phyloP scores from a whole-genome alignment of 2,797 vertebrate genomes.

The Prunella strophiata region DNA sequence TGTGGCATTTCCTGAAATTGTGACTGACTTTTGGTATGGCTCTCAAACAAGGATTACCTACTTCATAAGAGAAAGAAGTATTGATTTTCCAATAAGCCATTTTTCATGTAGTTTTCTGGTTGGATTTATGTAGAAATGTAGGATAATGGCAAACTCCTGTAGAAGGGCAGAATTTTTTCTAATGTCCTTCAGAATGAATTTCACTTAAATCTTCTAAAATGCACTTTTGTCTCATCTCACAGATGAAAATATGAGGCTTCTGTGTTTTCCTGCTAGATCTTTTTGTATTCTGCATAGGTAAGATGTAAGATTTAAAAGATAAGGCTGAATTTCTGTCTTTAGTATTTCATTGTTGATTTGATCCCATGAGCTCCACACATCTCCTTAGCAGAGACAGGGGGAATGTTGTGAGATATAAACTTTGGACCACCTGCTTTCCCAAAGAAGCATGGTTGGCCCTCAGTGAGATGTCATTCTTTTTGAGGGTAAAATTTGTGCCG shows the following conservation, averaged over 20 bases:
- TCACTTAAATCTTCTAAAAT: background rate
- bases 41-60: background rate
- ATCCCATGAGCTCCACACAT: background rate
- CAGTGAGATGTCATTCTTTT: constrained; percentile 24
- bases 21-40: background rate
- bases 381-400: background rate
- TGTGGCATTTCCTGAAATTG: background rate
- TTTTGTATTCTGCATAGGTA: background rate
- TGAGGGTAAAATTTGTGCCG: constrained; percentile 68
- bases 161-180: background rate
- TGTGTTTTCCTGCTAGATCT: background rate
- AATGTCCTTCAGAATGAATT: background rate
- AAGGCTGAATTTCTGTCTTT: background rate
- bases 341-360: background rate
- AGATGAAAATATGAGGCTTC: background rate
- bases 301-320: background rate
- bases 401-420: background rate
- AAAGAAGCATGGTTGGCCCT: background rate
- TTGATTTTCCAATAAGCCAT: background rate
- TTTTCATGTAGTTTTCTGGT: background rate
- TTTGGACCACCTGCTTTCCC: background rate
- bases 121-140: background rate
- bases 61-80: background rate
- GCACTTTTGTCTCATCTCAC: background rate
- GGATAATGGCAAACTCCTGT: background rate